Evolutionary conservation across 2,113 vertebrate species (phyloP).

Genomic region (Psittacula cyanocephala): DNA sequence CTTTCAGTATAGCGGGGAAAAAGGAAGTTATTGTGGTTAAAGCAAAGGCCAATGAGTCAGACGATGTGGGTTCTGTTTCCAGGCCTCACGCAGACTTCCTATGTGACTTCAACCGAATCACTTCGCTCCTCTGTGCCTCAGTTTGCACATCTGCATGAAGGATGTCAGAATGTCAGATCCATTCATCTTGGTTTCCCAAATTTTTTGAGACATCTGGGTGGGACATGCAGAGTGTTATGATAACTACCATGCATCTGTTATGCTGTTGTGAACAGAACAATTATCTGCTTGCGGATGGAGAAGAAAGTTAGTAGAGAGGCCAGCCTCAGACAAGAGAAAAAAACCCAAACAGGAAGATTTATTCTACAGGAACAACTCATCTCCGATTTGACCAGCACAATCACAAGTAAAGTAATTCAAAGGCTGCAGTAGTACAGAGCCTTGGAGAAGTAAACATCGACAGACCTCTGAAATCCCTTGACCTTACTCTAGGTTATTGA

Average conservation of each 20-base stretch:
- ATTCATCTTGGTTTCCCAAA: constrained; percentile 50
- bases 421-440: constrained; percentile 3
- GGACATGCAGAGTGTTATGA: constrained; percentile 48
- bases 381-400: not conserved
- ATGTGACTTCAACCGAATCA: not conserved
- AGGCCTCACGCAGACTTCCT: constrained; percentile 56
- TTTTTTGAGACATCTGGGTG: constrained; percentile 63
- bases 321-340: not conserved
- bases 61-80: constrained; percentile 58
- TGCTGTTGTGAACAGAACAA: constrained; percentile 39
- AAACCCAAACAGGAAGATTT: not conserved
- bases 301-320: not conserved
- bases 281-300: constrained; percentile 26
- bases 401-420: constrained; percentile 34
- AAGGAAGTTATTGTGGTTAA: constrained; percentile 69
- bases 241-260: constrained; percentile 56
- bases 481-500: constrained; percentile 60
- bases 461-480: constrained; percentile 47
- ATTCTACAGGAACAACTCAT: not conserved
- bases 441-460: constrained; percentile 26
- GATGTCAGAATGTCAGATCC: constrained; percentile 55
- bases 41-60: constrained; percentile 64
- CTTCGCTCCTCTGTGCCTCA: constrained; percentile 30
- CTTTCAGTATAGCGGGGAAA: constrained; percentile 40
- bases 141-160: constrained; percentile 52